These are phyloP conservation scores for Synanthedon andrenaeformis DNA, from an alignment of 2,888 invertebrate species.

Conservation along the genomic window DNA sequence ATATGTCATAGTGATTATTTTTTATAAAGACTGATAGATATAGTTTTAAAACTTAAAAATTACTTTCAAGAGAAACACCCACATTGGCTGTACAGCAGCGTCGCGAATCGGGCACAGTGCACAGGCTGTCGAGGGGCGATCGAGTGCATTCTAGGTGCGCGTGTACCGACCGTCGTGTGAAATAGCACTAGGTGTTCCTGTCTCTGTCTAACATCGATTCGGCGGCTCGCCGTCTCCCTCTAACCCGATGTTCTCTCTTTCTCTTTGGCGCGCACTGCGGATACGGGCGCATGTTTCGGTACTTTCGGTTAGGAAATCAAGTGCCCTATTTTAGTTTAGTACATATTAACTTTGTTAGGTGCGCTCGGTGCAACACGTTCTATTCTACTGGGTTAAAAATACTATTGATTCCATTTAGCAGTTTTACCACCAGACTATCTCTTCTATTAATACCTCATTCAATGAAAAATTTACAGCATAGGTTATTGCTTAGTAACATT, in stretches of 20 bases:
- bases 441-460: too few relatives aligned
- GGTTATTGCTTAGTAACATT: too few relatives aligned
- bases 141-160: conserved; percentile 48
- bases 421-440: too few relatives aligned
- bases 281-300: conserved; percentile 17
- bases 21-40: too few relatives aligned
- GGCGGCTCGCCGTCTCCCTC: conserved; percentile 35
- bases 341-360: conserved; percentile 12
- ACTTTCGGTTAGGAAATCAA: conserved; percentile 15
- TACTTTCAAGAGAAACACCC: too few relatives aligned
- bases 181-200: conserved; percentile 18
- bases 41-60: too few relatives aligned
- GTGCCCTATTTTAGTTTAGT: conserved; percentile 44
- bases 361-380: conserved; percentile 6
- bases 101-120: conserved; percentile 2
- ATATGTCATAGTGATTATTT: too few relatives aligned
- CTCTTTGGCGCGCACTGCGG: conserved; percentile 40
- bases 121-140: background rate
- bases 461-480: too few relatives aligned
- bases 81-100: background rate
- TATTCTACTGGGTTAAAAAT: conserved; percentile 13
- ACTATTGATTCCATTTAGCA: conserved; percentile 1
- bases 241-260: conserved; percentile 31
- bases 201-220: conserved; percentile 49
- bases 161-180: conserved; percentile 36